Base-by-base conservation (phyloP, 2,888 invertebrate species). In the Lithophane socia region DNA sequence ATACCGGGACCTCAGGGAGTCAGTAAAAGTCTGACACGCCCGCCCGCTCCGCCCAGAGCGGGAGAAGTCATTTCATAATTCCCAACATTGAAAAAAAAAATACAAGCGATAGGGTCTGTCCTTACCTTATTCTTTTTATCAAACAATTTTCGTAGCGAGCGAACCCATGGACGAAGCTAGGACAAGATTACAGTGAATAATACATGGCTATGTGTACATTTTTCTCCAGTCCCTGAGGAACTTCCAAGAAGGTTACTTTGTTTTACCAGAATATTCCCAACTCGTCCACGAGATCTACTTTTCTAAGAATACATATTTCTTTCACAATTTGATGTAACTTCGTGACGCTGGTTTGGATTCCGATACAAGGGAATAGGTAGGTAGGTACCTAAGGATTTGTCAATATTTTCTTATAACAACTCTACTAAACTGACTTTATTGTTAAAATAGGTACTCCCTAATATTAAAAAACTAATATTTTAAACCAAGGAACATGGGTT, bases 221-320 rank as follows among this genome's bases (percentile, higher is more conserved):
- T 82, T 77, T 85, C 85, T 68, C 18, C 42, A n/a, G 56, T 85
- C 83, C 78, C 83, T 66, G 44, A 74, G 78, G 83, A 74, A 74
- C 58, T 85, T 61, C 60, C 70, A 21, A 71, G 80, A 54, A 64
- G 47, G 67, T 71, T 81, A 61, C 72, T 77, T 84, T 85, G 77
- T 82, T 78, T 78, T 63, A 64, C 63, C 56, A 75, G 69, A 73
- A 86, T 73, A 86, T 81, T 81, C 77, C 65, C 63, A 78, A 82
- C 74, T 73, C 69, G 69, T 85, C 69, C 63, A 73, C 58, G 49
- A 63, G 12, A 77, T 69, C 21, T 72, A 66, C 73, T 70, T 74
- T 77, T 72, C 54, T 75, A 42, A 61, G 54, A 77, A 73, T 58
- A 78, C 29, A 64, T 70, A 70, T 75, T 82, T 64, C 60, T 78